Percentiles rank a stretch among this genome's conserved stretches.
phyloP scores from a whole-genome alignment of 2,113 vertebrate species.

The Rhodinocichla rosea region DNA sequence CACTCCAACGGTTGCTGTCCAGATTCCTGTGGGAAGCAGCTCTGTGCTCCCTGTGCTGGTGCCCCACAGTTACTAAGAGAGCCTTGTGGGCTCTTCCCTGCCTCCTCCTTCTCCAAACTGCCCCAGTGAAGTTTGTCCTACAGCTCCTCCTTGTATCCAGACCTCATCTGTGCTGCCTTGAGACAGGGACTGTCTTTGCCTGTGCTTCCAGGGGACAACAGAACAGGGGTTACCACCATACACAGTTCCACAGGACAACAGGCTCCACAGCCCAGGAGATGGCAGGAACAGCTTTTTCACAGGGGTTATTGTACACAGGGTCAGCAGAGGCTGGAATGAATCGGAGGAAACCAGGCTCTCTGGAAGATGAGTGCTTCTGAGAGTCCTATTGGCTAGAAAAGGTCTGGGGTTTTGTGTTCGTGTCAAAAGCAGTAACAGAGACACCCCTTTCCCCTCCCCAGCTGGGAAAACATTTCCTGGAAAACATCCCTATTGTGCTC shows the following conservation, averaged over 20 bases:
- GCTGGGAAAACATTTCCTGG: slow-evolving; percentile 52
- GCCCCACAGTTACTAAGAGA: background rate
- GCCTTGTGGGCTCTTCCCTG: background rate
- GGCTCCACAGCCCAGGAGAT: background rate
- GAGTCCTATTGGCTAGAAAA: background rate
- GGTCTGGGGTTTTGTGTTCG: background rate
- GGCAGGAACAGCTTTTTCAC: background rate
- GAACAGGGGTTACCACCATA: background rate
- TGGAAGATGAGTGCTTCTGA: background rate
- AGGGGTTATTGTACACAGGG: background rate
- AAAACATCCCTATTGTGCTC: slow-evolving; percentile 53
- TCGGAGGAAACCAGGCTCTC: slow-evolving; percentile 16
- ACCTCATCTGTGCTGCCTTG: background rate
- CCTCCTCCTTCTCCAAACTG: background rate
- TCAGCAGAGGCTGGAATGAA: slow-evolving; percentile 21
- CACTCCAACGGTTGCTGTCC: background rate
- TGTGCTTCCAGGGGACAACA: background rate
- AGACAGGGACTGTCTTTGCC: background rate
- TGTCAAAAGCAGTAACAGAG: background rate
- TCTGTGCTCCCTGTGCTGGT: background rate
- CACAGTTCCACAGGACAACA: background rate
- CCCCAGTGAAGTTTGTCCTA: background rate
- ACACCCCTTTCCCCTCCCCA: slow-evolving; percentile 1
- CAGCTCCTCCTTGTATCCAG: background rate
- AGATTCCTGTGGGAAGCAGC: slow-evolving; percentile 12